Base-by-base conservation (phyloP, 2,888 invertebrate species). In the Urechis unicinctus region DNA sequence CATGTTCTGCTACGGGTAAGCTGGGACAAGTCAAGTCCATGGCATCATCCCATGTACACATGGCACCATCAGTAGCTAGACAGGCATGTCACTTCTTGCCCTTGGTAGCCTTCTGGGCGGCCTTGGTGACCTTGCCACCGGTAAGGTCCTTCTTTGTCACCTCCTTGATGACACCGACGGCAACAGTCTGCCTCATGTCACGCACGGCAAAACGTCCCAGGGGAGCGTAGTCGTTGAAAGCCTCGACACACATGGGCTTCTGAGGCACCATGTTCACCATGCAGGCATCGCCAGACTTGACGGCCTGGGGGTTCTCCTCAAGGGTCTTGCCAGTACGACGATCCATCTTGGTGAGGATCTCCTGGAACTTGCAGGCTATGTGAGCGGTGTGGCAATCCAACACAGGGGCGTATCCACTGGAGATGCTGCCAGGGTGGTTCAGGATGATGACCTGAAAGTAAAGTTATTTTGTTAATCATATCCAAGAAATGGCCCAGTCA, bases 311-410 rank as follows among this genome's bases (percentile, higher is more conserved):
- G 78, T 68, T 69, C 61, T 81, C 81, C 69, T 82, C 82, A 52
- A 81, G 68, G 64, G 75, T 77, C 72, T 82, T 83, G 78, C 97
- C 97, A 66, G 95, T 89, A 90, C 98, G 96, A 83, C 97, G 91
- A 82, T 97, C 97, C 68, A 91, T 91, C 82, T 98, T 97, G 81
- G 97, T 93, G 83, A 92, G 91, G 81, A 98, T 92, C 82, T 97
- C 95, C 55, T 89, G 86, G 83, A 99, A 99, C 82, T 97, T 98
- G 86, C 98, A 98, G 75, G 97, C 97, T 82, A 98, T 98, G 83
- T 98, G 98, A 74, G 97, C 96, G 61, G 98, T 99, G 88, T 98
- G 97, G 81, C 98, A 98, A 87, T 98, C 98, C 81, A 98, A 84
- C 67, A 98, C 98, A 62, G 98, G 98, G 63, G 96, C 93, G 83